A percentile compares a stretch with the other conserved stretches of the same genome.
These are phyloP conservation scores for Alloscopus bannaensis DNA, from an alignment of 2,888 invertebrate species.

Conservation along the genomic window DNA sequence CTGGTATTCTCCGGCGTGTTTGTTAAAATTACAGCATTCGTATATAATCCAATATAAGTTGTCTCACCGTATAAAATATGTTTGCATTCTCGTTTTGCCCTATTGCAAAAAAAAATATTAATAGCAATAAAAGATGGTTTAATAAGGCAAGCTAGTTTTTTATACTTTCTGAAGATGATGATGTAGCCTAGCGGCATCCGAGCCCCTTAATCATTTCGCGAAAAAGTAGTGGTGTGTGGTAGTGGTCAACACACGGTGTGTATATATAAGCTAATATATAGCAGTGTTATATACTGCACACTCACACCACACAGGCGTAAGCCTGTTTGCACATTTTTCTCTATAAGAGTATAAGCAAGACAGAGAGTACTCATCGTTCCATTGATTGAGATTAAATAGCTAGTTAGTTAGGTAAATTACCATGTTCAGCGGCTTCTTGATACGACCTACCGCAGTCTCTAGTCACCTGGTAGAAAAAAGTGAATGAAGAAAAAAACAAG, in stretches of 20 bases:
- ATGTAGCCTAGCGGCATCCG: constrained; percentile 53
- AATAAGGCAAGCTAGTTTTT: constrained; percentile 39
- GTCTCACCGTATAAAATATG: no score
- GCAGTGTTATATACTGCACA: no score
- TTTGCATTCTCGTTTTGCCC: no score
- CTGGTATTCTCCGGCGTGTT: no score
- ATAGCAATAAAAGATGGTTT: constrained; percentile 33
- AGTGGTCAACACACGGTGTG: constrained; percentile 31
- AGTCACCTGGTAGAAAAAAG: constrained; percentile 53
- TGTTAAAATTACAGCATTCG: no score
- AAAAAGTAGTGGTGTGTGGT: constrained; percentile 59
- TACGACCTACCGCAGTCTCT: constrained; percentile 67
- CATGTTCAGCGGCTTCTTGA: constrained; percentile 67
- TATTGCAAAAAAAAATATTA: constrained; percentile 32
- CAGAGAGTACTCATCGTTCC: constrained; percentile 63
- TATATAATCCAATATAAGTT: no score
- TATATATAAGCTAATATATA: constrained; percentile 11
- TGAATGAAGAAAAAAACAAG: constrained; percentile 39
- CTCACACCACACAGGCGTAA: constrained; percentile 4
- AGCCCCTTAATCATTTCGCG: constrained; percentile 60
- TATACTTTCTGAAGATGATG: constrained; percentile 37
- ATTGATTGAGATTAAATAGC: constrained; percentile 67
- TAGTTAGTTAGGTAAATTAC: constrained; percentile 66
- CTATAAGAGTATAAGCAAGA: constrained; percentile 17
- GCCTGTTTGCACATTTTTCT: no score